Conservation (phyloP, 2,888 invertebrate species). For the Leucophenga montana region DNA sequence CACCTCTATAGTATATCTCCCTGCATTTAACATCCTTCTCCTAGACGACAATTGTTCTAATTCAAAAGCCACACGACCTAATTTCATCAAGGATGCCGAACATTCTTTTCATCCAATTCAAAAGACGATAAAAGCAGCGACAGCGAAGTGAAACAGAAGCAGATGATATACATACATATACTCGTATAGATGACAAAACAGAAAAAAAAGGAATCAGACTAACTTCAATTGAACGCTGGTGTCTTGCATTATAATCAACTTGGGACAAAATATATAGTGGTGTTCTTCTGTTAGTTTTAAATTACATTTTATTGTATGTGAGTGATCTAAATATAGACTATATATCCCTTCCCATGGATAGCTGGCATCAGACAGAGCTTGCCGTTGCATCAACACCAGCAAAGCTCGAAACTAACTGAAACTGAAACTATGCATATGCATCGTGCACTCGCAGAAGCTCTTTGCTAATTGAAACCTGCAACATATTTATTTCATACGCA, state of each 20-base stretch:
- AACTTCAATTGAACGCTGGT: not conserved
- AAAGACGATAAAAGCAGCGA: not conserved
- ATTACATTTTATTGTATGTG: constrained; percentile 5
- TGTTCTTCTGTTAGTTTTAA: constrained; percentile 9
- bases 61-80: constrained; percentile 13
- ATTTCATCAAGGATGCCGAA: not conserved
- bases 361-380: too few species aligned
- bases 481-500: too few species aligned
- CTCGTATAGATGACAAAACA: too few species aligned
- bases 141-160: not conserved
- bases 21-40: not conserved
- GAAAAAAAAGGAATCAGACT: not conserved
- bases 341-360: too few species aligned
- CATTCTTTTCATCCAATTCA: not conserved
- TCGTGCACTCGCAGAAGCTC: too few species aligned
- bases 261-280: constrained; percentile 9
- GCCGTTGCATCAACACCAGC: too few species aligned
- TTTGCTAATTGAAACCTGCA: too few species aligned
- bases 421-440: too few species aligned
- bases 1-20: too few species aligned
- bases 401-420: too few species aligned
- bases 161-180: not conserved
- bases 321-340: too few species aligned
- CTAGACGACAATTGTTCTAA: not conserved
- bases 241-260: constrained; percentile 22